Conservation (phyloP, 2,797 vertebrate genomes). For the Champsocephalus gunnari region DNA sequence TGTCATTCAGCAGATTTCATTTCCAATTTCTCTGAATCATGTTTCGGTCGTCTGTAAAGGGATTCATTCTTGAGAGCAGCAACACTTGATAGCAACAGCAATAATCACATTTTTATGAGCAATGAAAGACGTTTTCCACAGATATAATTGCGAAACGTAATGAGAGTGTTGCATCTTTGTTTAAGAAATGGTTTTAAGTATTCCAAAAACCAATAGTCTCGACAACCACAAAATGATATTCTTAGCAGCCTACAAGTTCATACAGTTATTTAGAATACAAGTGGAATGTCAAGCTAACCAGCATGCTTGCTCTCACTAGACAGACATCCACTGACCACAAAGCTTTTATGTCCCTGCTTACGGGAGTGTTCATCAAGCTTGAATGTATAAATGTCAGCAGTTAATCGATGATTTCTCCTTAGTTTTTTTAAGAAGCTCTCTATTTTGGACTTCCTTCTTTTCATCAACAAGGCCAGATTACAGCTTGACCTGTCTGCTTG, state of each 20-base stretch:
- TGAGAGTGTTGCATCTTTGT: neutral
- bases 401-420: slow-evolving; percentile 50
- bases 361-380: slow-evolving; percentile 52
- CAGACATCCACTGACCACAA: slow-evolving; percentile 42
- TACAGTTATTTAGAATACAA: slow-evolving; percentile 17
- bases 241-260: neutral
- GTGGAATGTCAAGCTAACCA: slow-evolving; percentile 35
- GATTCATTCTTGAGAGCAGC: slow-evolving; percentile 17
- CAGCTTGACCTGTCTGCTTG: slow-evolving; percentile 32
- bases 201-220: slow-evolving; percentile 1
- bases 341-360: slow-evolving; percentile 39
- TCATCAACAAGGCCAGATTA: slow-evolving; percentile 61
- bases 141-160: slow-evolving; percentile 1
- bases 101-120: slow-evolving; percentile 10
- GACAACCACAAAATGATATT: neutral
- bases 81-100: slow-evolving; percentile 4
- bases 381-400: slow-evolving; percentile 59
- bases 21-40: slow-evolving; percentile 54
- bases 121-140: slow-evolving; percentile 16
- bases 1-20: slow-evolving; percentile 52
- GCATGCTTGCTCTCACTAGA: slow-evolving; percentile 2
- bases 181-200: slow-evolving; percentile 1
- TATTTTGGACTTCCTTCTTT: slow-evolving; percentile 57
- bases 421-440: slow-evolving; percentile 42
- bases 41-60: slow-evolving; percentile 14